phyloP scores from a whole-genome alignment of 1,140 invertebrate genomes.

The Vanessa tameamea region DNA sequence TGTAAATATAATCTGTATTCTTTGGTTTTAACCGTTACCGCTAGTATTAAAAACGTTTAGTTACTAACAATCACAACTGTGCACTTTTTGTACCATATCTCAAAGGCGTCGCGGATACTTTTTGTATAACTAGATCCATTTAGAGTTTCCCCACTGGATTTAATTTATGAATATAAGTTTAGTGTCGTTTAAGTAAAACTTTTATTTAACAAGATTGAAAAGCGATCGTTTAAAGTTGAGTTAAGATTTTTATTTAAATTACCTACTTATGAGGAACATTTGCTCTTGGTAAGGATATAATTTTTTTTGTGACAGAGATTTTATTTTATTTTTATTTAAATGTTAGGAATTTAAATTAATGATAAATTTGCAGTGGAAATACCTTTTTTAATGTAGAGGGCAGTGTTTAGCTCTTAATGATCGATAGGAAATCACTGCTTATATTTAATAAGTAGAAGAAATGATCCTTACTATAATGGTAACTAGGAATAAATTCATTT shows the following conservation, averaged over 20 bases:
- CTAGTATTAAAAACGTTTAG: constrained; percentile 26
- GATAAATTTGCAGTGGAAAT: too few species aligned
- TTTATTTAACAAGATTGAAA: neutral
- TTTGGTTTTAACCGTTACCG: constrained; percentile 23
- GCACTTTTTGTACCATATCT: constrained; percentile 22
- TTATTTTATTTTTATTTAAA: too few species aligned
- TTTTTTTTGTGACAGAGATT: too few species aligned
- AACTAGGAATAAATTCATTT: too few species aligned
- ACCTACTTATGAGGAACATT: constrained; percentile 2
- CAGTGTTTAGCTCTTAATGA: neutral
- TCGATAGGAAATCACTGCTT: neutral
- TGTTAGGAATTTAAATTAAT: too few species aligned
- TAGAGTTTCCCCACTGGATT: too few species aligned
- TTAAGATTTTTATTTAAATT: neutral
- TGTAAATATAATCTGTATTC: constrained; percentile 32
- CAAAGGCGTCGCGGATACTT: constrained; percentile 5
- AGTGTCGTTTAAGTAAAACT: neutral
- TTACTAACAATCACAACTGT: constrained; percentile 13
- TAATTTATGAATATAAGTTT: neutral
- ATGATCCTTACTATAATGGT: neutral
- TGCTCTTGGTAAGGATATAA: neutral
- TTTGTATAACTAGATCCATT: neutral
- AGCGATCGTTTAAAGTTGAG: neutral
- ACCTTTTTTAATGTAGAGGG: too few species aligned
- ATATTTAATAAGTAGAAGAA: neutral